Evolutionary conservation across 2,888 invertebrate genomes (phyloP).

Genomic region (Drosophila mulleri): DNA sequence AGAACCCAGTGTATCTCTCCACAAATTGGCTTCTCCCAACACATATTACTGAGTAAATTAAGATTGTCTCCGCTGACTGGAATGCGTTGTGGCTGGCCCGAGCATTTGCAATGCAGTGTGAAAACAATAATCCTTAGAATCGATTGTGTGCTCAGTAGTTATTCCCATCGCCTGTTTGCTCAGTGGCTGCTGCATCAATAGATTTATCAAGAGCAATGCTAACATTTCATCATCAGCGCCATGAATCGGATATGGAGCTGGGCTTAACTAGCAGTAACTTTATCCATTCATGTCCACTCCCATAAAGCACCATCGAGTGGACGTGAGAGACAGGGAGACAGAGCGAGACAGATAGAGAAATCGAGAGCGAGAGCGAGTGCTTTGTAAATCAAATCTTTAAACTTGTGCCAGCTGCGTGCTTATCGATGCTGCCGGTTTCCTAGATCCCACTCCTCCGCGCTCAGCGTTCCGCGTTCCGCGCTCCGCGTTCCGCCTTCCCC

Average conservation of each 20-base stretch:
- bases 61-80: no score
- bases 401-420: slow-evolving; percentile 65
- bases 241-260: slow-evolving; percentile 38
- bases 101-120: neutral
- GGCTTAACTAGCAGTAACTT: slow-evolving; percentile 28
- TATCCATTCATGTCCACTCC: slow-evolving; percentile 44
- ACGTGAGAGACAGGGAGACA: neutral
- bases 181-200: slow-evolving; percentile 33
- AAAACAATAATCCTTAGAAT: slow-evolving; percentile 12
- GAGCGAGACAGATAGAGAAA: neutral
- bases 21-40: neutral
- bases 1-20: neutral
- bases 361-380: slow-evolving; percentile 29
- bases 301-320: slow-evolving; percentile 11
- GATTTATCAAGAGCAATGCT: slow-evolving; percentile 60
- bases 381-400: slow-evolving; percentile 77
- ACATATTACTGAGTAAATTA: neutral
- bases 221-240: slow-evolving; percentile 66
- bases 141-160: slow-evolving; percentile 15
- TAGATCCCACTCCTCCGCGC: neutral
- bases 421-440: slow-evolving; percentile 52
- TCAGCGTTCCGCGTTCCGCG: no score
- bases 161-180: slow-evolving; percentile 32
- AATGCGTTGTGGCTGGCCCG: neutral
- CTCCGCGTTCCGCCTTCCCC: neutral